Base-by-base conservation (phyloP, 2,888 invertebrate genomes). In the Acheta domesticus region DNA sequence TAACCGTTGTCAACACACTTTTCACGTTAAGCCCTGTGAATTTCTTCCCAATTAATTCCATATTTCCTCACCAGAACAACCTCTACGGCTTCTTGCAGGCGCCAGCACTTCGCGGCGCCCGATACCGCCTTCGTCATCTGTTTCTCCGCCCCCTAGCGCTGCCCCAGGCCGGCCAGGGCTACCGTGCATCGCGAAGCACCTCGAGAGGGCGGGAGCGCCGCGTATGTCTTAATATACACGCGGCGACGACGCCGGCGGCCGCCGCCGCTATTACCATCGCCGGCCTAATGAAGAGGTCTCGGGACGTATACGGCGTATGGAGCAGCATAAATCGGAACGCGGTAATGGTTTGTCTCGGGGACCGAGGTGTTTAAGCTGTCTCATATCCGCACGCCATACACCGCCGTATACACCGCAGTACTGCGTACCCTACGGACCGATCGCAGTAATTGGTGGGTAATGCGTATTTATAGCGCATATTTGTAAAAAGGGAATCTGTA, bases 271-370 rank as follows among this genome's bases (percentile, higher is more conserved):
- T 62, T 62, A 62, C 62, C 14, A 14, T 14, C 62, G 16, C n/a
- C 62, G n/a, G 62, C 62, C 62, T 62, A 62, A 62, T 62, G 62
- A 62, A 62, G 62, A 62, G 62, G n/a, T 62, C 62, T 62, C n/a
- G 62, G 62, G n/a, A 62, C 62, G n/a, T 62, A 62, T 62, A 62
- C 62, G 62, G 62, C n/a, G 62, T 62, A 62, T 62, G 62, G 16
- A 62, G n/a, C 62, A 62, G 62, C 62, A 62, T 62, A 62, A 62
- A 62, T 62, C 62, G 62, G 62, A 16, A n/a, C 16, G 62, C 62
- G 62, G 62, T 62, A 62, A 62, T 62, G 62, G 62, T 62, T 62
- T 62, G 62, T 62, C 62, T 62, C 16, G 14, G 62, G n/a, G 62
- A 62, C 62, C 62, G 16, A 62, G n/a, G 62, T 62, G 62, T 62